Evolutionary conservation across 2,113 vertebrate genomes (phyloP), one percentile per base, ranked within the genome.

Genomic region (Suricata suricatta): DNA sequence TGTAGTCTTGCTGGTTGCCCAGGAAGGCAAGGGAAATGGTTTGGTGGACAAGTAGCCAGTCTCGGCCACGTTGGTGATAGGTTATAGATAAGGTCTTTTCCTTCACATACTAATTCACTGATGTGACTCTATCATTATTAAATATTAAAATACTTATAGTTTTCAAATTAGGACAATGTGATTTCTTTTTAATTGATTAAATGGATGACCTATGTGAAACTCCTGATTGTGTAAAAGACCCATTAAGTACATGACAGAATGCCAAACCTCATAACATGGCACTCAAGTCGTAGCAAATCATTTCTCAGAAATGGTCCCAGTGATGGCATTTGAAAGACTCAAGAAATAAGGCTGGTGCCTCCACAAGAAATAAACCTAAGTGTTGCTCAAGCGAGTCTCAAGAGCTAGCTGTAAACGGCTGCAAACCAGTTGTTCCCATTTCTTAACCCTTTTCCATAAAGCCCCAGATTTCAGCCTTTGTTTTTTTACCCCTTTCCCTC

Each of bases 181-280:
- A 35, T 80, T 83, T 71, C 81, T 92, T 71, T 89, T 47, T 86
- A 11, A 81, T 72, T n/a, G 77, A 71, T 89, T 83, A 90, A 79
- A 71, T 85, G 85, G 60, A 41, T 79, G 52, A 63, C 71, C 86
- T 84, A 79, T 19, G 19, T 27, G 50, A 93, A 93, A 93, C 19
- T 84, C 60, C 69, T 77, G 57, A 83, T 88, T 66, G 31, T 17
- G 13, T n/a, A 68, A 35, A 74, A 93, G 82, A 88, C 68, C 68
- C 68, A 88, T 88, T 76, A 88, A 82, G 44, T 52, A 54, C 9
- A 68, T 33, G 82, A 35, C 25, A 31, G 68, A 83, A 50, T 23
- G 27, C 47, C 79, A 93, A 84, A 90, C 41, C 35, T 85, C 29
- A 76, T 50, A 90, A 63, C 25, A 13, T 84, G 41, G 50, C 35